Evolutionary conservation across 2,888 invertebrate genomes (phyloP).

Genomic region (Criorhina ranunculi): DNA sequence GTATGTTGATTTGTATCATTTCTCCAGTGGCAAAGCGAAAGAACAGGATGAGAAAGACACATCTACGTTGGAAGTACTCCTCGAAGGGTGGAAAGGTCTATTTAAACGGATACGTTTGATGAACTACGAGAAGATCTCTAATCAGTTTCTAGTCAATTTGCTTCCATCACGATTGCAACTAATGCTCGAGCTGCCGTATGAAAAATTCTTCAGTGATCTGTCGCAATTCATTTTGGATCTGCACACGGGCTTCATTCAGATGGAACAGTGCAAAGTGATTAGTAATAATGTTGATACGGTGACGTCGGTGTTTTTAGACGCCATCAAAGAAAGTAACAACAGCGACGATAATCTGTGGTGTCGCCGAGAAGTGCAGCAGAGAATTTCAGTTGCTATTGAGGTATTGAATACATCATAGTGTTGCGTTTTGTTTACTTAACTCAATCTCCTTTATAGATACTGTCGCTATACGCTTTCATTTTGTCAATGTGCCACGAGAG

Average conservation of each 20-base stretch:
- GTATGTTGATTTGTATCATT: constrained; percentile 82
- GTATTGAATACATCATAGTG: constrained; percentile 81
- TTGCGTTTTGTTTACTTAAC: not conserved
- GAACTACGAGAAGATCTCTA: constrained; percentile 81
- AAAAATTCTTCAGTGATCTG: constrained; percentile 83
- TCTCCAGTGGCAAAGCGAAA: constrained; percentile 57
- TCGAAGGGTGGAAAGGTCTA: constrained; percentile 82
- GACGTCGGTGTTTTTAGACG: constrained; percentile 80
- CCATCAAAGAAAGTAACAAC: constrained; percentile 83
- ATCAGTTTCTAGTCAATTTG: constrained; percentile 84
- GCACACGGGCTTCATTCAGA: constrained; percentile 80
- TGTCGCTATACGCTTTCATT: constrained; percentile 83
- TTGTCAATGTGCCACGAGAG: constrained; percentile 83
- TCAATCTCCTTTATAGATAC: constrained; percentile 79
- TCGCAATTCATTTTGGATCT: constrained; percentile 83
- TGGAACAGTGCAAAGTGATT: constrained; percentile 81
- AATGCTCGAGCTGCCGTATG: constrained; percentile 83
- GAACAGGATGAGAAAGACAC: constrained; percentile 77
- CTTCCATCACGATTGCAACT: constrained; percentile 83
- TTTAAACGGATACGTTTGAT: constrained; percentile 81
- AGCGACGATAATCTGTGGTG: constrained; percentile 84
- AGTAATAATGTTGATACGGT: constrained; percentile 81
- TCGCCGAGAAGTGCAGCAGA: constrained; percentile 86
- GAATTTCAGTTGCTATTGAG: constrained; percentile 87
- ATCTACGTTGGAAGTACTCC: constrained; percentile 80